These are phyloP conservation scores for Sarcophaga caerulescens DNA, from an alignment of 2,888 invertebrate species.

Conservation along the genomic window DNA sequence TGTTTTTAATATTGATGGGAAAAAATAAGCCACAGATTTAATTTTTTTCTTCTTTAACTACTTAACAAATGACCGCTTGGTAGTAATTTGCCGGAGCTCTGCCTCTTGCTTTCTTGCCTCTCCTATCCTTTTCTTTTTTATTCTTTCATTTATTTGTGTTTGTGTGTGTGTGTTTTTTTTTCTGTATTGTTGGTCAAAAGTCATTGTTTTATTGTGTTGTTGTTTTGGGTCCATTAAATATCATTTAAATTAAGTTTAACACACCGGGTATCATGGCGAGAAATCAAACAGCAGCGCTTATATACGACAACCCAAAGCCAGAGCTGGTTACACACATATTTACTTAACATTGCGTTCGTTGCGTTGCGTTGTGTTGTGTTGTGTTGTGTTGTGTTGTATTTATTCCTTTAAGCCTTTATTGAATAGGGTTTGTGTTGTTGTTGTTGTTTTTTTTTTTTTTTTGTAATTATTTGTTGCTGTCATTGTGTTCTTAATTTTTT, in stretches of 20 bases:
- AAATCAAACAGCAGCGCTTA: constrained; percentile 37
- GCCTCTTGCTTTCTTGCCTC: too few species aligned
- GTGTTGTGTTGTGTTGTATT: not conserved
- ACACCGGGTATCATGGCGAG: constrained; percentile 59
- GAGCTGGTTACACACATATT: not conserved
- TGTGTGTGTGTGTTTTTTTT: too few species aligned
- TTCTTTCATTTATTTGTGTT: too few species aligned
- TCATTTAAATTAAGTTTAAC: constrained; percentile 61
- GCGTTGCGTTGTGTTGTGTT: not conserved
- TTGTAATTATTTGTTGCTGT: constrained; percentile 5
- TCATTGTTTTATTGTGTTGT: not conserved
- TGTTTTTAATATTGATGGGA: constrained; percentile 42
- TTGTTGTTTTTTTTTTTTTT: not conserved
- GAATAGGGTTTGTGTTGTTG: not conserved
- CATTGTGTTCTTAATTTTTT: not conserved
- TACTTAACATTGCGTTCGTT: too few species aligned
- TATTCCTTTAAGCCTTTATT: constrained; percentile 16
- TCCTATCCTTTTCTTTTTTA: too few species aligned
- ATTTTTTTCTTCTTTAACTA: constrained; percentile 8
- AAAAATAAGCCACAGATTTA: constrained; percentile 30
- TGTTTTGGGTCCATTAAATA: constrained; percentile 56
- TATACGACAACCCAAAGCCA: not conserved
- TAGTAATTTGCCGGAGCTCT: not conserved
- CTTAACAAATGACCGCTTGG: not conserved
- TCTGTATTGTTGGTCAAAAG: not conserved